Conservation (phyloP, 2,888 invertebrate genomes). For the Iphiclides podalirius region DNA sequence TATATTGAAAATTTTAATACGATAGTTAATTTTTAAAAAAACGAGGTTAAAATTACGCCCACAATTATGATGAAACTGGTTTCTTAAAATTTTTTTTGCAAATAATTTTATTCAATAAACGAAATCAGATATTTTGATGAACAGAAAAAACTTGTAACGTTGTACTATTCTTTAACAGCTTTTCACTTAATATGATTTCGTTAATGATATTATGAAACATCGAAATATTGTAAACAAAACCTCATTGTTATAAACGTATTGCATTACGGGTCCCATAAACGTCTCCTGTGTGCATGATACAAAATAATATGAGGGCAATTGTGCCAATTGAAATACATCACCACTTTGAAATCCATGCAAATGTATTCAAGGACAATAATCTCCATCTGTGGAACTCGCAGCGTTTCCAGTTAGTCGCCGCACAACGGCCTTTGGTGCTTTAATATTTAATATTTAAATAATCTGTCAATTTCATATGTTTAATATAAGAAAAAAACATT, state of each 20-base stretch:
- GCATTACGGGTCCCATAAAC: conserved; percentile 16
- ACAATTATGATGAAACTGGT: no score
- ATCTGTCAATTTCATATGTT: background rate
- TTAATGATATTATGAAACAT: background rate
- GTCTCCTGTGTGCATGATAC: conserved; percentile 26
- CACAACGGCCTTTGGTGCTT: conserved; percentile 1
- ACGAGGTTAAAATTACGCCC: no score
- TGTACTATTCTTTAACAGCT: no score
- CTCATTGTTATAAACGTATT: conserved; percentile 8
- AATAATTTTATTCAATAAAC: no score
- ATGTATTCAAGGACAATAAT: conserved; percentile 47
- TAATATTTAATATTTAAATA: background rate
- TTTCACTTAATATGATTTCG: background rate
- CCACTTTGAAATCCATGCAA: conserved; percentile 38
- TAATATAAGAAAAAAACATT: no score
- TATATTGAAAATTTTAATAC: no score
- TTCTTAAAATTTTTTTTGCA: no score
- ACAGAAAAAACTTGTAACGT: no score
- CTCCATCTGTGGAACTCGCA: background rate
- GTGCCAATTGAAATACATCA: conserved; percentile 45
- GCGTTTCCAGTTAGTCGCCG: conserved; percentile 3
- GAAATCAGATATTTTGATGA: no score
- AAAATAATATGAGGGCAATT: conserved; percentile 35
- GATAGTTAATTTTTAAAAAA: no score
- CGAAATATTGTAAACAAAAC: conserved; percentile 11